phyloP scores from a whole-genome alignment of 2,797 vertebrate species.

The Chrosomus eos region DNA sequence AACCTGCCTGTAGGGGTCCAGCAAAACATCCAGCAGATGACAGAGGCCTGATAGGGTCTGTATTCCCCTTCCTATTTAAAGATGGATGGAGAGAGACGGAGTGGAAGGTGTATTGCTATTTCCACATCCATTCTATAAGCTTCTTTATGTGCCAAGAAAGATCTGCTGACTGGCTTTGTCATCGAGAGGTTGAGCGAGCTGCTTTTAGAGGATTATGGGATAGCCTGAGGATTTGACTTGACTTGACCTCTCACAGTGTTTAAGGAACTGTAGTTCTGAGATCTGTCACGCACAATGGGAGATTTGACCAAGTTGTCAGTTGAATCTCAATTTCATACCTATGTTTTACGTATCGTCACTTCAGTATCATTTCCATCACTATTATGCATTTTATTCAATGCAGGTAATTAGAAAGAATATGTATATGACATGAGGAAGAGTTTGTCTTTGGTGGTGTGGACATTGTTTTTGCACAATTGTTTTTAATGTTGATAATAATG shows the following conservation, averaged over 20 bases:
- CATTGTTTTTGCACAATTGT: background rate
- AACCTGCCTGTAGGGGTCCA: constrained; percentile 49
- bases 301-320: no score
- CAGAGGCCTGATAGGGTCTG: background rate
- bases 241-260: constrained; percentile 9
- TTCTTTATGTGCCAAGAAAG: constrained; percentile 12
- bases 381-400: background rate
- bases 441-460: background rate
- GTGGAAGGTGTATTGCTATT: constrained; percentile 18
- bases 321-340: background rate
- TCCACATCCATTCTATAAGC: constrained; percentile 46
- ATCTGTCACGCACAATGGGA: background rate
- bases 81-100: constrained; percentile 22
- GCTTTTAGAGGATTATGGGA: constrained; percentile 33
- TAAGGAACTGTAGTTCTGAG: constrained; percentile 5
- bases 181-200: constrained; percentile 13
- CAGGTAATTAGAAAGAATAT: background rate
- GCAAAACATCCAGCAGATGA: background rate
- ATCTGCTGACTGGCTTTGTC: constrained; percentile 35
- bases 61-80: constrained; percentile 23
- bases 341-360: background rate
- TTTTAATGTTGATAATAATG: background rate
- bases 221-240: constrained; percentile 28
- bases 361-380: background rate
- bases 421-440: background rate